These are phyloP conservation scores for Chirona hameri DNA, from an alignment of 2,888 invertebrate species.

Conservation along the genomic window DNA sequence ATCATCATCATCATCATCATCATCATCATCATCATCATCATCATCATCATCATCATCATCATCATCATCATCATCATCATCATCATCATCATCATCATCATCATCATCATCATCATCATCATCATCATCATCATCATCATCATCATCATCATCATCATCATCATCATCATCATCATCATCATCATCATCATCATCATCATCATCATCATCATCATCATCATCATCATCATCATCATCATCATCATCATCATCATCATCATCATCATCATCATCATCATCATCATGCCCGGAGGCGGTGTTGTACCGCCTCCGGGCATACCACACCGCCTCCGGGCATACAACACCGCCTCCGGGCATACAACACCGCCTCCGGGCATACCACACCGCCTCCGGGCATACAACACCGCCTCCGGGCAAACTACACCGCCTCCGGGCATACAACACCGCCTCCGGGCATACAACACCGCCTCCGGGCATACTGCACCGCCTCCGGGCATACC, in stretches of 20 bases:
- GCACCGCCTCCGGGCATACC: no score
- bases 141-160: constrained; percentile 22
- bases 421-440: no score
- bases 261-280: constrained; percentile 10
- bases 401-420: no score
- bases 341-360: no score
- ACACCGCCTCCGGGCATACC: no score
- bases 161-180: constrained; percentile 22
- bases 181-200: constrained; percentile 22
- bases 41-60: constrained; percentile 22
- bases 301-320: no score
- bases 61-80: constrained; percentile 22
- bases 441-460: no score
- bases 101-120: constrained; percentile 22
- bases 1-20: background rate
- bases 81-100: constrained; percentile 22
- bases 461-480: no score
- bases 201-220: constrained; percentile 22
- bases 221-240: constrained; percentile 22
- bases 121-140: constrained; percentile 22
- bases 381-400: no score
- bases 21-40: constrained; percentile 22
- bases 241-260: constrained; percentile 10
- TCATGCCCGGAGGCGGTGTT: no score
- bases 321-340: no score